These are phyloP conservation scores for Bombus huntii DNA, from an alignment of 1,140 invertebrate species.

Conservation along the genomic window DNA sequence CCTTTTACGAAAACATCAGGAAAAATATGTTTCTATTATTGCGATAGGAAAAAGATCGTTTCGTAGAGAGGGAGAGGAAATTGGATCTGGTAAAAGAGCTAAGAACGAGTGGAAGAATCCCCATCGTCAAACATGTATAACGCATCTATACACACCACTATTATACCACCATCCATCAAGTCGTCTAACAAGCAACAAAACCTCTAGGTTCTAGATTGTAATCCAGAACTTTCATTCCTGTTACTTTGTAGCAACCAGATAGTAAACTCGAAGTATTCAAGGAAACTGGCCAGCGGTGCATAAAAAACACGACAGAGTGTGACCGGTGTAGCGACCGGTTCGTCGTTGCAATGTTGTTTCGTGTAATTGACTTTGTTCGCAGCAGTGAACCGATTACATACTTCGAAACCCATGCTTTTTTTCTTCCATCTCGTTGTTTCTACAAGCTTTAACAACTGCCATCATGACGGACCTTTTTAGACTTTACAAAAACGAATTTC, in stretches of 20 bases:
- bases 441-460: not conserved
- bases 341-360: not conserved
- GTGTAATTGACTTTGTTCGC: conserved; percentile 28
- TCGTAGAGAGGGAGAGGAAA: too few relatives aligned
- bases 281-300: not conserved
- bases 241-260: not conserved
- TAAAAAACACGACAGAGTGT: not conserved
- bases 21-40: too few relatives aligned
- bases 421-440: not conserved
- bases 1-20: too few relatives aligned
- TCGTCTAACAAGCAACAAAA: not conserved
- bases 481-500: not conserved
- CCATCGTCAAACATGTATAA: not conserved
- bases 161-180: not conserved
- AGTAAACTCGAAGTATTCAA: not conserved
- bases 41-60: too few relatives aligned
- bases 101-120: not conserved
- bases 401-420: not conserved
- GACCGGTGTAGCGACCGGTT: not conserved
- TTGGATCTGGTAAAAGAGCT: too few relatives aligned
- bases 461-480: not conserved
- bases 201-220: not conserved
- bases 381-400: not conserved
- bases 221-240: conserved; percentile 1
- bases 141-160: not conserved